Base-by-base conservation (phyloP, 2,797 vertebrate species). In the Acridotheres tristis region DNA sequence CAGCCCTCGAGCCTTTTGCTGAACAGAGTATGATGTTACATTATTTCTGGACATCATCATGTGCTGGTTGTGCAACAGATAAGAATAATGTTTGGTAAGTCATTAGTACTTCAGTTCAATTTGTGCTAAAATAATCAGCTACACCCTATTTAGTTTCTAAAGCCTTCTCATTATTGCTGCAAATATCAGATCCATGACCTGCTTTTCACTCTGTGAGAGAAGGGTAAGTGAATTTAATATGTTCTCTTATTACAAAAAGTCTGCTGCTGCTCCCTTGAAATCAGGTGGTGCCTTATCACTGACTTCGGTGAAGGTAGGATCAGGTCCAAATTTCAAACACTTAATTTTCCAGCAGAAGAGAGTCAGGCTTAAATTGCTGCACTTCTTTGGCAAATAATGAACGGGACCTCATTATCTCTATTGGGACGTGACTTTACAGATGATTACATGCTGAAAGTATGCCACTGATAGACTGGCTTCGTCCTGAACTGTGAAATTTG, bases 71-170 rank as follows among this genome's bases (percentile, higher is more conserved):
- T 93, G 89, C 92, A 95, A 93, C 57, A 90, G 92, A 88, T 94
- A 88, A 92, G 95, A 96, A 94, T 94, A 91, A 77, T 78, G 90
- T 57, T 90, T 92, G 80, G 71, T 86, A 95, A 96, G 71, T 95
- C 93, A 94, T 95, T 96, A 96, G 95, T 89, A 86, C 83, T 90
- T 82, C 92, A 79, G 92, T 86, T 95, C 78, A 89, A 84, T 95
- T 96, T 96, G 88, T 93, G 84, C 82, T 96, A 95, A 97, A 97
- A 96, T 92, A 89, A 96, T 96, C 93, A 95, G 92, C 84, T 91
- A 90, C 94, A 94, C 96, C 93, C 90, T 93, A 91, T 85, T 96
- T 94, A 95, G 78, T 88, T 91, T 94, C 90, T 95, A 93, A 95
- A 92, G 90, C 72, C 74, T 93, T 36, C 79, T 96, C 88, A 95